Percentiles rank a stretch among this genome's conserved stretches.
Evolutionary conservation across 1,140 invertebrate species (phyloP).

Genomic region (Drosophila lacteicornis): DNA sequence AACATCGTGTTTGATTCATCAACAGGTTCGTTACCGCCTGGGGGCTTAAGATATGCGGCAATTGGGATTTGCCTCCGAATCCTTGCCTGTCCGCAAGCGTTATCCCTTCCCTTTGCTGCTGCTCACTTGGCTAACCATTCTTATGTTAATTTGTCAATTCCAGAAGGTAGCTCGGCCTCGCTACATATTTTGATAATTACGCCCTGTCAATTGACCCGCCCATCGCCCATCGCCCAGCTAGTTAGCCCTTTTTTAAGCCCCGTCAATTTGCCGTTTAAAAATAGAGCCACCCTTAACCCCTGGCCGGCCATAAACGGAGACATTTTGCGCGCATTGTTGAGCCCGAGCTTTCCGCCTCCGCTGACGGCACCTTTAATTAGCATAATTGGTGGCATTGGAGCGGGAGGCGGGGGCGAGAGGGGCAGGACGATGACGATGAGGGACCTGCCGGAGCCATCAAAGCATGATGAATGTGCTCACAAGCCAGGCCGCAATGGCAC

Average conservation of each 20-base stretch:
- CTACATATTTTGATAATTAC: constrained; percentile 73
- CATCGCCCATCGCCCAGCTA: constrained; percentile 1
- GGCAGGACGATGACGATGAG: neutral
- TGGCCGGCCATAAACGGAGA: constrained; percentile 30
- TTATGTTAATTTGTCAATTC: constrained; percentile 80
- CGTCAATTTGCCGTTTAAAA: constrained; percentile 66
- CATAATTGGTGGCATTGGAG: constrained; percentile 73
- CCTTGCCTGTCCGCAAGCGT: constrained; percentile 1
- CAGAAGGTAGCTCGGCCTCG: constrained; percentile 26
- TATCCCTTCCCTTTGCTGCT: constrained; percentile 20
- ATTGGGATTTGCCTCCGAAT: constrained; percentile 2
- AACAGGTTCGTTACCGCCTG: constrained; percentile 77
- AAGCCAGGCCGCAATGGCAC: constrained; percentile 37
- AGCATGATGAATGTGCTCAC: constrained; percentile 58
- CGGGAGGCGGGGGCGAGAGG: constrained; percentile 2
- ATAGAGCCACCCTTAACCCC: constrained; percentile 45
- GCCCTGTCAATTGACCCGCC: constrained; percentile 56
- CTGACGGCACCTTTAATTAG: constrained; percentile 66
- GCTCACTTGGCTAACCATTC: constrained; percentile 54
- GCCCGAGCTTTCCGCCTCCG: constrained; percentile 41
- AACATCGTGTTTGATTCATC: constrained; percentile 75
- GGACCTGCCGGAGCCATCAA: constrained; percentile 36
- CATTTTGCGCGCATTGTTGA: constrained; percentile 74
- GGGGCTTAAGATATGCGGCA: constrained; percentile 42
- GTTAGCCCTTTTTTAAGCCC: constrained; percentile 53